Conservation (phyloP, 2,888 invertebrate species). For the Hetaerina titia region DNA sequence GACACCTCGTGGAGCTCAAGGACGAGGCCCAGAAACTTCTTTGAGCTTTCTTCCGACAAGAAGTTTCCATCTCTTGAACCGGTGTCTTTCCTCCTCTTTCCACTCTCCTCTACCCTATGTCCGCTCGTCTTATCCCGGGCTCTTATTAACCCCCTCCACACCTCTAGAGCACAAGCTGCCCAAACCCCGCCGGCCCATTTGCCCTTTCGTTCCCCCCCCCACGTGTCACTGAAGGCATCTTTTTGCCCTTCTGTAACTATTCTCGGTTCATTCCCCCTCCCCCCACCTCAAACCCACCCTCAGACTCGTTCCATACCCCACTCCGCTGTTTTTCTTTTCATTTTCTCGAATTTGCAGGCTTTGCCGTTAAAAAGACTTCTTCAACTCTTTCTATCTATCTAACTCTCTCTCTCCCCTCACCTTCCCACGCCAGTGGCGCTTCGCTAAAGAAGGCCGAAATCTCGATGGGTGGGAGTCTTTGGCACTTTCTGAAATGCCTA, state of each 20-base stretch:
- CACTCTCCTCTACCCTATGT: not conserved
- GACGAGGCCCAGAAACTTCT: constrained; percentile 47
- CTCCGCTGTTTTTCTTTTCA: not conserved
- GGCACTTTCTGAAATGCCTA: constrained; percentile 27
- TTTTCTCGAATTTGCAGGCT: constrained; percentile 40
- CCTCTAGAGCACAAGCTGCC: too few species aligned
- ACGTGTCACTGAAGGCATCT: not conserved
- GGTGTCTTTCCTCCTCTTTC: not conserved
- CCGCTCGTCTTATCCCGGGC: too few species aligned
- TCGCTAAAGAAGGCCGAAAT: constrained; percentile 52
- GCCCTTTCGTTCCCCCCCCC: not conserved
- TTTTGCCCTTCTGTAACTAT: too few species aligned
- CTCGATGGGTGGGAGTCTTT: constrained; percentile 17
- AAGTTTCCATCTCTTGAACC: constrained; percentile 31
- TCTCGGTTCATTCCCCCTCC: too few species aligned
- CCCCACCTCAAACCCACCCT: too few species aligned
- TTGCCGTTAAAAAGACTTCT: constrained; percentile 19
- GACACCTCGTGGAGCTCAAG: constrained; percentile 4
- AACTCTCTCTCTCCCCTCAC: not conserved
- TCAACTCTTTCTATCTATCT: constrained; percentile 14
- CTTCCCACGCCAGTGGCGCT: not conserved
- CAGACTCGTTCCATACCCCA: too few species aligned
- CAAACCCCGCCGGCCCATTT: not conserved
- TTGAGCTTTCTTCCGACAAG: constrained; percentile 55
- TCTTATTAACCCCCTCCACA: too few species aligned